Evolutionary conservation across 2,113 vertebrate species (phyloP).

Genomic region (Sturnus vulgaris): DNA sequence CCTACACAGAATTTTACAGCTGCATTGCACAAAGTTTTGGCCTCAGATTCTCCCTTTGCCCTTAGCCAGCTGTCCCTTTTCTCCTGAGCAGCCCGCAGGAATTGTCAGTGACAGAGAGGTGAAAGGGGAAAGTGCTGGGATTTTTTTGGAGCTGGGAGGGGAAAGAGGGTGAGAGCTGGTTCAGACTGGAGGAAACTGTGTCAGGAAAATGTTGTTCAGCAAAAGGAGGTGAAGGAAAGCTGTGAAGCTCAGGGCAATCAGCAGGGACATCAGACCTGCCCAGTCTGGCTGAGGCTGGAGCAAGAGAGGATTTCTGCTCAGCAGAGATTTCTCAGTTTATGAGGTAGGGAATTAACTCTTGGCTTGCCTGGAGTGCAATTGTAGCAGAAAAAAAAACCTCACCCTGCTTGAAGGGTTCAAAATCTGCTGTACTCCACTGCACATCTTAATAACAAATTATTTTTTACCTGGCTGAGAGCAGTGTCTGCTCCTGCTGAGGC

Average conservation of each 20-base stretch:
- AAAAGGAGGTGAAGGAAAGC: not conserved
- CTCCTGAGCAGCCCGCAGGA: not conserved
- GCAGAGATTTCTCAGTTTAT: not conserved
- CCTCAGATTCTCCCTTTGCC: not conserved
- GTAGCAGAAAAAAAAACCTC: not conserved
- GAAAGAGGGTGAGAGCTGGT: not conserved
- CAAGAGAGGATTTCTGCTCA: not conserved
- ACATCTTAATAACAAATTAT: not conserved
- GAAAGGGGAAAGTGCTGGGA: not conserved
- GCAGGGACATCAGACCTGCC: conserved; percentile 1
- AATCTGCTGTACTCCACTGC: not conserved
- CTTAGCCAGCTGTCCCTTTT: not conserved
- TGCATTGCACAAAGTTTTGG: not conserved
- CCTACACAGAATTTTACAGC: not conserved
- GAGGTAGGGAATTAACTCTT: not conserved
- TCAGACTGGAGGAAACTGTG: not conserved
- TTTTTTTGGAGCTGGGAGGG: not conserved
- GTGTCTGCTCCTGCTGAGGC: not conserved
- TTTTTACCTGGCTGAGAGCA: not conserved
- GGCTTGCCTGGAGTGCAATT: not conserved
- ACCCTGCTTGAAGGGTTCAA: not conserved
- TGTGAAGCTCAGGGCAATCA: not conserved
- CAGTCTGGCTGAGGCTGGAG: conserved; percentile 19
- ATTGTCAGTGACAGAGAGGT: not conserved
- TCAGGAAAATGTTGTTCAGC: not conserved